These are phyloP conservation scores for Geophilus truncorum DNA, from an alignment of 2,888 invertebrate species.

Conservation along the genomic window DNA sequence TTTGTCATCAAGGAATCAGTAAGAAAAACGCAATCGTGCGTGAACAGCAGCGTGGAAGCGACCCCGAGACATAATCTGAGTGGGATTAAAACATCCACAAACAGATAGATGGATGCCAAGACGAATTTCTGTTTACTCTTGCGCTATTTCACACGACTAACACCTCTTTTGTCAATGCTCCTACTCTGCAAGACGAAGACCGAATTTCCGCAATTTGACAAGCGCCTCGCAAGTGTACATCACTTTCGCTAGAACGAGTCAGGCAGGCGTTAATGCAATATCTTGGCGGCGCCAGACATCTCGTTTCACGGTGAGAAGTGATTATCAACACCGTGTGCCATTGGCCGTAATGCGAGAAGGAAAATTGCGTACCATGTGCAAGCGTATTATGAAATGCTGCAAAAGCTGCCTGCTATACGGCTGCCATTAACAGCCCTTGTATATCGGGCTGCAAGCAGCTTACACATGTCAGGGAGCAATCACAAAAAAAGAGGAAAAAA, in stretches of 20 bases:
- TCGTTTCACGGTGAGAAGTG: background rate
- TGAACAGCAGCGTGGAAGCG: background rate
- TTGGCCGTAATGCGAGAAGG: background rate
- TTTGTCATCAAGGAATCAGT: background rate
- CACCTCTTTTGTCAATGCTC: background rate
- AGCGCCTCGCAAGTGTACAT: background rate
- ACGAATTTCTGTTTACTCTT: background rate
- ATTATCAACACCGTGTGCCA: background rate
- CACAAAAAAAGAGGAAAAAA: background rate
- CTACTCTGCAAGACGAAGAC: background rate
- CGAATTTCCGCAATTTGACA: background rate
- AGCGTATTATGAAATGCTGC: background rate
- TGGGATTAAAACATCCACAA: background rate
- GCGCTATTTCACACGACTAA: background rate
- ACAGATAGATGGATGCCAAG: background rate
- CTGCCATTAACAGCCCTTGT: background rate
- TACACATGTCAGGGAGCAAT: background rate
- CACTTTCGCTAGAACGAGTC: background rate
- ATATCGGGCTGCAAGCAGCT: background rate
- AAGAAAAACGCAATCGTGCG: background rate
- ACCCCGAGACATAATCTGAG: background rate
- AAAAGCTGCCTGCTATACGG: background rate
- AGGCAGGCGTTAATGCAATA: slow-evolving; percentile 26
- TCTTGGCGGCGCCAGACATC: slow-evolving; percentile 15
- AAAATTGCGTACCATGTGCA: background rate